Conservation (phyloP, 2,113 vertebrate species). For the Dicrurus megarhynchus region DNA sequence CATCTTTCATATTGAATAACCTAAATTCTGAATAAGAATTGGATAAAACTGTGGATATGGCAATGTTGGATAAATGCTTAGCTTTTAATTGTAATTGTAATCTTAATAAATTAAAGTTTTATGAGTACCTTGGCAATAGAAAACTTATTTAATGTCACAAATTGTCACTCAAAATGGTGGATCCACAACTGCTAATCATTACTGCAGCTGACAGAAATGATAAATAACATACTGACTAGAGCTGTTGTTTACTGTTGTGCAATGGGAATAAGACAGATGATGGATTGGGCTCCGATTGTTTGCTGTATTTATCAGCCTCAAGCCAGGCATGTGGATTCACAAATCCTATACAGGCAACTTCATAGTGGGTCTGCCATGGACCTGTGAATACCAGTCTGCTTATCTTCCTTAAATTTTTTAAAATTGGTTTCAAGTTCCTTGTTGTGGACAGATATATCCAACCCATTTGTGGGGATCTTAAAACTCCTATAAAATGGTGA, state of each 20-base stretch:
- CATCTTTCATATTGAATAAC: not conserved
- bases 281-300: not conserved
- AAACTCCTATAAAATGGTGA: not conserved
- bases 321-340: not conserved
- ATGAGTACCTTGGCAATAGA: not conserved
- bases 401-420: not conserved
- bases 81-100: not conserved
- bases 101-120: not conserved
- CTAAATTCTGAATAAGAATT: not conserved
- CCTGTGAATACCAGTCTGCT: not conserved
- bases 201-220: not conserved
- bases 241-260: not conserved
- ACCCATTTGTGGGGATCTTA: not conserved
- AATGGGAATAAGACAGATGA: not conserved
- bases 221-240: not conserved
- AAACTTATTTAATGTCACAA: not conserved
- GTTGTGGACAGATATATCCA: not conserved
- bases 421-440: not conserved
- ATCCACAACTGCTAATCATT: not conserved
- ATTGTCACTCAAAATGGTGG: not conserved
- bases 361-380: not conserved
- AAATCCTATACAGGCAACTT: not conserved
- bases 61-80: not conserved
- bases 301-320: conserved; percentile 16
- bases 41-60: not conserved